Evolutionary conservation across 2,888 invertebrate species (phyloP).

Genomic region (Drosophila eohydei): DNA sequence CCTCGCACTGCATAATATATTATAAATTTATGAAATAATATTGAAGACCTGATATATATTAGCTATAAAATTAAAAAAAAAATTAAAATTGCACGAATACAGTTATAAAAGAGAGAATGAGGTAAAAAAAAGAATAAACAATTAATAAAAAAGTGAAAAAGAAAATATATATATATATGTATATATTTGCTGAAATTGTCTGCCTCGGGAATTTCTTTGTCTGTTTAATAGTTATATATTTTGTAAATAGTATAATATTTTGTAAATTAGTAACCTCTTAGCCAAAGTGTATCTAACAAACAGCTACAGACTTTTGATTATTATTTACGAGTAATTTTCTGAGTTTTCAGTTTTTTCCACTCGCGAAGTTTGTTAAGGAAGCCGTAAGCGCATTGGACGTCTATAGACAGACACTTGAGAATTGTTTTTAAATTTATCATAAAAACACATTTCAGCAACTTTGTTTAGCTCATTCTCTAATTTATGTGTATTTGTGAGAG

Average conservation of each 20-base stretch:
- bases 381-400: constrained; percentile 56
- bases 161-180: no score
- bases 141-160: no score
- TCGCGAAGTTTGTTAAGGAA: constrained; percentile 44
- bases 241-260: no score
- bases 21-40: no score
- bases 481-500: constrained; percentile 3
- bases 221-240: no score
- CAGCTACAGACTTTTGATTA: constrained; percentile 44
- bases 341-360: constrained; percentile 45
- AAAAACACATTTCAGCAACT: constrained; percentile 55
- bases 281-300: constrained; percentile 11
- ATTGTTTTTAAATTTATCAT: constrained; percentile 71
- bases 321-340: constrained; percentile 62
- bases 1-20: neutral
- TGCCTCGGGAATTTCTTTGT: no score
- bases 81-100: no score
- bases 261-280: neutral
- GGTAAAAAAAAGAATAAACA: no score
- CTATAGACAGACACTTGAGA: constrained; percentile 44
- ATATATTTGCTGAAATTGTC: no score
- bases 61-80: no score
- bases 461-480: constrained; percentile 30
- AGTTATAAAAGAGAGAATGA: no score
- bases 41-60: no score